phyloP scores from a whole-genome alignment of 2,888 invertebrate species.

The Athetis lepigone region DNA sequence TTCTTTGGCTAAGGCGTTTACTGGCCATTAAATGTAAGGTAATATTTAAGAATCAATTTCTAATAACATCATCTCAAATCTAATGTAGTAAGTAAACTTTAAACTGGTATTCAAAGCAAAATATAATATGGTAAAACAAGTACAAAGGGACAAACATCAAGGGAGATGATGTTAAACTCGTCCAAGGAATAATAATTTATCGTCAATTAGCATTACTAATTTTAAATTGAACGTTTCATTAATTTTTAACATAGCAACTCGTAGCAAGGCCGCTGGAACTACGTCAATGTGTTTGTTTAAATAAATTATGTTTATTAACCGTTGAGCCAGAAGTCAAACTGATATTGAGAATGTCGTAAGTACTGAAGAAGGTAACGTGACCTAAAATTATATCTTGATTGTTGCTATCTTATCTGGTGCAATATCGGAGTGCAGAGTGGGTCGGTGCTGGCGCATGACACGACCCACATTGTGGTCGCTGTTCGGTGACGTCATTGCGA shows the following conservation, averaged over 20 bases:
- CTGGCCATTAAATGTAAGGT: conserved; percentile 2
- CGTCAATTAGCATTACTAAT: conserved; percentile 10
- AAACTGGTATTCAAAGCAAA: conserved; percentile 1
- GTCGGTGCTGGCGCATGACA: conserved; percentile 70
- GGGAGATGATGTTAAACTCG: conserved; percentile 1
- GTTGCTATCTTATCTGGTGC: conserved; percentile 63
- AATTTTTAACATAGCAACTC: conserved; percentile 27
- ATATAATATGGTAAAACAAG: background rate
- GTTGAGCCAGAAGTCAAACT: conserved; percentile 26
- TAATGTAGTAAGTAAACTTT: background rate
- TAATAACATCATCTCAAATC: background rate
- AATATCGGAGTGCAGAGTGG: conserved; percentile 66
- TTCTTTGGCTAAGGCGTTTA: conserved; percentile 7
- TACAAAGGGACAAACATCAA: conserved; percentile 2
- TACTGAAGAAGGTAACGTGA: conserved; percentile 38
- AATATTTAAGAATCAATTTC: conserved; percentile 6
- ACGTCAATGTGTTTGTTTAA: conserved; percentile 39
- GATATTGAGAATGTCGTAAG: conserved; percentile 19
- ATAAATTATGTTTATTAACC: conserved; percentile 44
- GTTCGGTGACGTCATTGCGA: conserved; percentile 84
- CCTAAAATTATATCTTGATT: conserved; percentile 55
- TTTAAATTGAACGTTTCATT: conserved; percentile 20
- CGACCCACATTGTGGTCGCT: conserved; percentile 83
- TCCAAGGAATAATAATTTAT: conserved; percentile 19
- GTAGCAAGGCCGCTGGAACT: conserved; percentile 24